Conservation (phyloP, 2,888 invertebrate genomes). For the Tetragnatha montana region DNA sequence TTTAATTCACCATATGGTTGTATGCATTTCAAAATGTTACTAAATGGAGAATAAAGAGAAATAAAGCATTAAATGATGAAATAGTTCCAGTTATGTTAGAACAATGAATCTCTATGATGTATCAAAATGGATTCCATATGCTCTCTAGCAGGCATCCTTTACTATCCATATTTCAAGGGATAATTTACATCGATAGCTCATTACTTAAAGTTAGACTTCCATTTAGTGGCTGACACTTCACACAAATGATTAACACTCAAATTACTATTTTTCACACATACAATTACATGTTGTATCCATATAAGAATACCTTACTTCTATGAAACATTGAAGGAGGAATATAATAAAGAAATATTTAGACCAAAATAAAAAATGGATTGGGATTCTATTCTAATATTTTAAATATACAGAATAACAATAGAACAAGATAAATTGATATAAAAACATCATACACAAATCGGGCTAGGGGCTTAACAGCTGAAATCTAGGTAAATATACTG, state of each 20-base stretch:
- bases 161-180: background rate
- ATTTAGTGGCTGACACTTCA: background rate
- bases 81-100: background rate
- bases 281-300: slow-evolving; percentile 16
- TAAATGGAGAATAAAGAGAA: background rate
- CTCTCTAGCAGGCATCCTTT: background rate
- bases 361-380: no score
- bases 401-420: no score
- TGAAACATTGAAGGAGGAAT: slow-evolving; percentile 17
- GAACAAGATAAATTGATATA: no score
- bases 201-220: background rate
- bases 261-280: slow-evolving; percentile 23
- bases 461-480: no score
- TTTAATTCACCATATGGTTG: background rate
- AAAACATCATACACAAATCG: no score
- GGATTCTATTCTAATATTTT: no score
- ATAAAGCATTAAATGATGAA: background rate
- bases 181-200: background rate
- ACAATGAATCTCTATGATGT: background rate
- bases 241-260: slow-evolving; percentile 26
- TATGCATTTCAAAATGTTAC: background rate
- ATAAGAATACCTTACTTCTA: slow-evolving; percentile 36
- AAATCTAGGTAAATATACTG: no score
- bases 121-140: background rate
- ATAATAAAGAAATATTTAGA: no score